Base-by-base conservation (phyloP, 1,140 invertebrate species). In the Drosophila biarmipes region DNA sequence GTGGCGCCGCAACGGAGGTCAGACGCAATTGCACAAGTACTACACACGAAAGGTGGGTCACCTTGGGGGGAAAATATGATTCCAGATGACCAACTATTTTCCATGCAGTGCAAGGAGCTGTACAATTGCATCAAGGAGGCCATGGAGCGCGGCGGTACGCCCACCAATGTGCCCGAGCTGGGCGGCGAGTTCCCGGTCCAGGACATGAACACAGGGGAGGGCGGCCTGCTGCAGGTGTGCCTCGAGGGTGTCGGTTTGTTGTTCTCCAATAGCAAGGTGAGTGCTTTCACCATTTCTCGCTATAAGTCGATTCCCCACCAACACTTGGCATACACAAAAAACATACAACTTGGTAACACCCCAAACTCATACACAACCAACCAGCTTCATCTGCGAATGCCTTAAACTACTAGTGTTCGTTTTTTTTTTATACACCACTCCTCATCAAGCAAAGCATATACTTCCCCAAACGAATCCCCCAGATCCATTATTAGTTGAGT, bases 91-190 rank as follows among this genome's bases (percentile, higher is more conserved):
- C 40, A 24, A 24, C 24, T 24, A 11, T 19, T 19, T 42, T 1
- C 15, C 40, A 15, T 42, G 4, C 17, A 99, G 98, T 99, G 98
- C 93, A 98, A 98, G 92, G 98, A 99, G 81, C 93, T 99, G 24
- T 99, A 99, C 92, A 98, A 99, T 92, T 98, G 97, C 91, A 99
- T 99, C 80, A 99, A 99, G 93, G 97, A 99, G 82, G 96, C 98
- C 6, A 99, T 99, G 98, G 98, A 99, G 93, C 95, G 97, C 74
- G 98, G 98, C 43, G 98, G 98, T 6, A 95, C 90, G 27, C 95
- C 79, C 92, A 97, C 92, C 94, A 97, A 93, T 94, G 96, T 90
- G 93, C 96, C 92, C 87, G 98, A 99, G 92, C 94, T 99, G 14
- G 98, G 99, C 14, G 99, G 99, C 4, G 99, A 99, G 93, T 99